Conservation (phyloP, 2,113 vertebrate genomes). For the Plectropomus leopardus region DNA sequence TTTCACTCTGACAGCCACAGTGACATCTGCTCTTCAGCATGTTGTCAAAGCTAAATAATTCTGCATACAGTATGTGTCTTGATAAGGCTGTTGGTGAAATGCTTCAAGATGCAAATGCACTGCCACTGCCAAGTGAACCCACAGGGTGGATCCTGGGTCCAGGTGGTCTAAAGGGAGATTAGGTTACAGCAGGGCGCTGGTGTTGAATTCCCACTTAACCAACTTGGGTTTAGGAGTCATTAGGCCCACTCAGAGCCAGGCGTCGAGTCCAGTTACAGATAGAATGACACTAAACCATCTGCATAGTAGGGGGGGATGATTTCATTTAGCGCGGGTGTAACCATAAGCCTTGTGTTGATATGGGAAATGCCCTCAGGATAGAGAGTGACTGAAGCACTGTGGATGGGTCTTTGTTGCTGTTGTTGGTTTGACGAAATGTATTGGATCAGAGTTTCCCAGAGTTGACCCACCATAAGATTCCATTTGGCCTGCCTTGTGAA, state of each 20-base stretch:
- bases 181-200: slow-evolving; percentile 64
- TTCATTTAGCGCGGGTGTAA: slow-evolving; percentile 62
- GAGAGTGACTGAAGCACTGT: not conserved
- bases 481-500: no score
- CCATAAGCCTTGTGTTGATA: slow-evolving; percentile 62
- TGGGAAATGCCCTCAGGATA: slow-evolving; percentile 64
- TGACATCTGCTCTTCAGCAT: slow-evolving; percentile 4
- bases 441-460: no score
- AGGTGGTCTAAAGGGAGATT: slow-evolving; percentile 75
- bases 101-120: slow-evolving; percentile 35
- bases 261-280: slow-evolving; percentile 78
- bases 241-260: slow-evolving; percentile 72
- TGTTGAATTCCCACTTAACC: slow-evolving; percentile 79
- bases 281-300: slow-evolving; percentile 82
- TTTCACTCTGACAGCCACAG: slow-evolving; percentile 7
- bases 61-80: not conserved
- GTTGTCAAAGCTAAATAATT: slow-evolving; percentile 18
- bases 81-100: not conserved
- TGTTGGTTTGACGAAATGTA: slow-evolving; percentile 21
- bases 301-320: slow-evolving; percentile 60
- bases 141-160: slow-evolving; percentile 54
- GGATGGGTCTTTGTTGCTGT: slow-evolving; percentile 32
- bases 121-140: slow-evolving; percentile 51
- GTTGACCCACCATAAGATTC: no score
- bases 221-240: slow-evolving; percentile 76